phyloP scores from a whole-genome alignment of 2,113 vertebrate genomes.

The Ariopsis seemanni region DNA sequence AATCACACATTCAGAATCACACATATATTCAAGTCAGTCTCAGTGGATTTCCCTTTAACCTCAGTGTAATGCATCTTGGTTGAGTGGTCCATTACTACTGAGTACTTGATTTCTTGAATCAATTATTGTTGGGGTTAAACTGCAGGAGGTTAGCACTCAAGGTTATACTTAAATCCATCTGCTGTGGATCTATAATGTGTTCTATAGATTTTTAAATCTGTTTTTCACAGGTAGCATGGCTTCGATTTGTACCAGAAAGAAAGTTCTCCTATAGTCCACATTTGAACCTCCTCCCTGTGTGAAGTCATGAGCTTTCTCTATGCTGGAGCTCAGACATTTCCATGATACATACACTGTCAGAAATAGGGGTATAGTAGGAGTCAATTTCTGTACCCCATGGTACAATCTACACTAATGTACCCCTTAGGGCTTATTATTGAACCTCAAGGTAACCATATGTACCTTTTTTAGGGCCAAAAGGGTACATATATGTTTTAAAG shows the following conservation, averaged over 20 bases:
- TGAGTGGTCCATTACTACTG: neutral
- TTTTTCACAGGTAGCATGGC: neutral
- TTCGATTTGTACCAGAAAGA: constrained; percentile 9
- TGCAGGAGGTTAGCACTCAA: constrained; percentile 9
- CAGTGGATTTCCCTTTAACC: neutral
- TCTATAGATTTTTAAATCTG: constrained; percentile 4
- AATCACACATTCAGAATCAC: neutral
- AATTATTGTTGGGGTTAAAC: constrained; percentile 7
- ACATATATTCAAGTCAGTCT: neutral
- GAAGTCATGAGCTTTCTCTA: constrained; percentile 5
- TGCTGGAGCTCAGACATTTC: neutral
- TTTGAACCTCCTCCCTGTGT: neutral
- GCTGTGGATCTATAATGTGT: neutral
- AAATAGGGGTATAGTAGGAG: no score
- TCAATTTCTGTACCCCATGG: no score
- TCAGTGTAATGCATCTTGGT: neutral
- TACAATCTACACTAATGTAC: no score
- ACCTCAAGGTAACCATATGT: no score
- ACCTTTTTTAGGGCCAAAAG: no score
- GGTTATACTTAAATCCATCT: constrained; percentile 1
- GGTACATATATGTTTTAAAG: no score
- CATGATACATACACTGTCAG: neutral
- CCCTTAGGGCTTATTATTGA: no score
- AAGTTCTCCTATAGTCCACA: neutral
- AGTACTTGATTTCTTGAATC: neutral